phyloP scores from a whole-genome alignment of 2,888 invertebrate species.

The Chydorus sphaericus region DNA sequence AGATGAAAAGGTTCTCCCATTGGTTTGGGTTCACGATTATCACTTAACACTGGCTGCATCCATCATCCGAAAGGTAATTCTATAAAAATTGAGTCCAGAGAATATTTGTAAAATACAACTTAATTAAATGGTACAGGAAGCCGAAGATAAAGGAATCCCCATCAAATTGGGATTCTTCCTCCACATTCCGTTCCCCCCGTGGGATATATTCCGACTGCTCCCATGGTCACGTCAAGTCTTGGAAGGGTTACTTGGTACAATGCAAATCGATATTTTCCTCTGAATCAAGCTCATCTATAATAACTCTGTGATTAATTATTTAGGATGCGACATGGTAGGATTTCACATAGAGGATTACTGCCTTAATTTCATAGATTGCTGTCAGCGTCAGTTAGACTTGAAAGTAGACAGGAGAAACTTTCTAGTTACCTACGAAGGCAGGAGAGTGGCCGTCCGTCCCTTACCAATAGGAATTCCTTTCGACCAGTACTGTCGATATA shows the following conservation, averaged over 20 bases:
- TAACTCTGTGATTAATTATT: constrained; percentile 1
- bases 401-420: constrained; percentile 76
- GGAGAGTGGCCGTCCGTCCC: constrained; percentile 67
- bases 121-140: neutral
- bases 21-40: constrained; percentile 90
- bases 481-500: constrained; percentile 37
- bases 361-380: constrained; percentile 79
- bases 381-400: constrained; percentile 64
- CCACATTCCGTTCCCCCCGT: constrained; percentile 88
- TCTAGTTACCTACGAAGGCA: constrained; percentile 71
- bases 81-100: neutral
- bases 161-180: constrained; percentile 81
- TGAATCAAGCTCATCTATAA: neutral
- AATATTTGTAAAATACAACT: neutral
- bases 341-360: constrained; percentile 86
- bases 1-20: constrained; percentile 40
- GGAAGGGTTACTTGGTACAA: constrained; percentile 75
- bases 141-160: constrained; percentile 31
- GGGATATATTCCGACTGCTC: constrained; percentile 80
- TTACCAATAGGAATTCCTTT: constrained; percentile 80
- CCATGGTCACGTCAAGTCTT: constrained; percentile 89
- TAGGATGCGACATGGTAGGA: constrained; percentile 81
- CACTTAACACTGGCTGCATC: constrained; percentile 85
- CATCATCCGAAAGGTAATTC: constrained; percentile 61
- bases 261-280: neutral